Evolutionary conservation across 2,888 invertebrate genomes (phyloP), one percentile per base, ranked within the genome.

Genomic region (Tricholauxania praeusta): DNA sequence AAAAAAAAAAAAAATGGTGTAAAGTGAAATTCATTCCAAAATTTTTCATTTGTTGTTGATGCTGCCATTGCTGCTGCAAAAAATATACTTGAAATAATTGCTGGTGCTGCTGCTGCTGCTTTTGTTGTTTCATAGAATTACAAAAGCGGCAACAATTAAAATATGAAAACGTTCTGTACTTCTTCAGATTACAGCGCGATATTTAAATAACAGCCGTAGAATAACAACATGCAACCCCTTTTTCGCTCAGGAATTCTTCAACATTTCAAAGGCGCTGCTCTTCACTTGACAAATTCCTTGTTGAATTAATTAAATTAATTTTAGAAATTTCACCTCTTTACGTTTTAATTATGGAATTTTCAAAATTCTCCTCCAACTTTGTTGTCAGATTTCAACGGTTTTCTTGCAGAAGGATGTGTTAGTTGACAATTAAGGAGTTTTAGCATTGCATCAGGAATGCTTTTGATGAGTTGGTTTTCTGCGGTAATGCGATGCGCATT

Each of bases 321-420:
- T 81, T 79, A 78, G 78, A 77, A 78, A 76, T 77, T 73, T 70
- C 70, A 79, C 80, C 82, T 83, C 84, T 81, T 79, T 81, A 80
- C 79, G 78, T 82, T 83, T 83, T 83, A 82, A 83, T 83, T 82
- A 83, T 78, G 76, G 80, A 79, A 83, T 83, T 80, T 74, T 82
- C 78, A 64, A 78, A 78, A 83, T 83, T 78, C 82, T 80, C 67
- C 15, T 14, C 8, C 8, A 2, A 10, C 39, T 57, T 12, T 57
- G 57, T 28, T 57, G 57, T 28, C 57, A 57, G 57, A 57, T 57
- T 57, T 28, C 57, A 57, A 28, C 28, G 14, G 39, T 62, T 47
- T 32, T 32, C 32, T 57, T 59, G 57, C 51, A 17, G 52, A 22
- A 22, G 51, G 22, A 53, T 49, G 10, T 39, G 39, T 39, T 39